phyloP scores from a whole-genome alignment of 2,888 invertebrate genomes.

The Cantharis rustica region DNA sequence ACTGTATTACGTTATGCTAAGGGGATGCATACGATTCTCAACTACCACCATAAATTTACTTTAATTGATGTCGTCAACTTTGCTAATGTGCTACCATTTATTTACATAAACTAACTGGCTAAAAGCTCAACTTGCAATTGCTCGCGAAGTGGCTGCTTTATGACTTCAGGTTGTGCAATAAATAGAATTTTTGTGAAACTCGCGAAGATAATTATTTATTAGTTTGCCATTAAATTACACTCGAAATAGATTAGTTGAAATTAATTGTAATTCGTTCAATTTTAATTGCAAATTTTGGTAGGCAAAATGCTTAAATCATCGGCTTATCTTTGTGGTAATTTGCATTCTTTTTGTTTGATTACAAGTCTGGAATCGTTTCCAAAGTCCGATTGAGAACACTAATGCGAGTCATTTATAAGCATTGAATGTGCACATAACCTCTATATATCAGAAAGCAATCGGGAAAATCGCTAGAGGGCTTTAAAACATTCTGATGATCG shows the following conservation, averaged over 20 bases:
- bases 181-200: neutral
- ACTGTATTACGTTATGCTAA: conserved; percentile 25
- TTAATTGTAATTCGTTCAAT: conserved; percentile 8
- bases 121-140: conserved; percentile 30
- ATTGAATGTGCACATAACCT: conserved; percentile 53
- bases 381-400: conserved; percentile 48
- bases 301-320: conserved; percentile 27
- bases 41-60: conserved; percentile 50
- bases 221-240: neutral
- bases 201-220: neutral
- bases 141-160: conserved; percentile 13
- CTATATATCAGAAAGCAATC: conserved; percentile 57
- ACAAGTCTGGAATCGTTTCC: conserved; percentile 41
- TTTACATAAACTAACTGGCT: conserved; percentile 39
- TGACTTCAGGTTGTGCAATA: conserved; percentile 13
- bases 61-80: conserved; percentile 53
- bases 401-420: conserved; percentile 57
- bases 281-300: conserved; percentile 24
- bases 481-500: conserved; percentile 56
- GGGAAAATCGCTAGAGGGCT: conserved; percentile 55
- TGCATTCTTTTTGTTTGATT: conserved; percentile 26
- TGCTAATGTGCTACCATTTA: conserved; percentile 47
- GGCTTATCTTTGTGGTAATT: conserved; percentile 23
- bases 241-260: neutral
- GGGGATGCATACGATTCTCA: conserved; percentile 36